Evolutionary conservation across 37 sponge, comb jelly and placozoan species (phyloP).

Genomic region (Oopsacas minuta): DNA sequence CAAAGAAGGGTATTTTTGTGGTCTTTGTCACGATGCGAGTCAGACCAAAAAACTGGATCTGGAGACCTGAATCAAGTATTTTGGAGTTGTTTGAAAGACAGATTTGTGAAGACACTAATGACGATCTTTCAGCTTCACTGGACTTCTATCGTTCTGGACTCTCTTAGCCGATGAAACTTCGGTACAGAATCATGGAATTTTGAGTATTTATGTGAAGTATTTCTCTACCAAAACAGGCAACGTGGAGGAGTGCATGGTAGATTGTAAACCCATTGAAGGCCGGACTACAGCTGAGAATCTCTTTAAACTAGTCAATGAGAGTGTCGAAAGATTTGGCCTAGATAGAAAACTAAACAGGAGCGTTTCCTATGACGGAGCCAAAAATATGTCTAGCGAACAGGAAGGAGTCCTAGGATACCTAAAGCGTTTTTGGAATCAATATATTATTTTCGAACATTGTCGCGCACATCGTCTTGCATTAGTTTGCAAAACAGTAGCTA

Average conservation of each 20-base stretch:
- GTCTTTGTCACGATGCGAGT: too few relatives aligned
- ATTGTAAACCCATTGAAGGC: not conserved
- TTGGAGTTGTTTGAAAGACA: not conserved
- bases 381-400: not conserved
- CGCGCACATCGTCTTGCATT: not conserved
- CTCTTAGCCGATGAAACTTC: not conserved
- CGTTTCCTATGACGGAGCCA: not conserved
- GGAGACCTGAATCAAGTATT: too few relatives aligned
- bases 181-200: not conserved
- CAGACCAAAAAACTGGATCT: too few relatives aligned
- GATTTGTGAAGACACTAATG: not conserved
- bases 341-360: not conserved
- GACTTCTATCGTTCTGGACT: not conserved
- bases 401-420: not conserved
- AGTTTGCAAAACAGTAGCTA: not conserved
- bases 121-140: not conserved
- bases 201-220: not conserved
- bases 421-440: not conserved
- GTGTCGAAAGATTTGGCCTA: not conserved
- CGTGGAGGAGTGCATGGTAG: not conserved
- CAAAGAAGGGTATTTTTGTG: too few relatives aligned
- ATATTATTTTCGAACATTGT: not conserved
- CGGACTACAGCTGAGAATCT: not conserved
- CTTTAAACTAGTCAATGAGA: not conserved
- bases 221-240: not conserved